phyloP scores from a whole-genome alignment of 2,888 invertebrate genomes.

The Podabrus alpinus region DNA sequence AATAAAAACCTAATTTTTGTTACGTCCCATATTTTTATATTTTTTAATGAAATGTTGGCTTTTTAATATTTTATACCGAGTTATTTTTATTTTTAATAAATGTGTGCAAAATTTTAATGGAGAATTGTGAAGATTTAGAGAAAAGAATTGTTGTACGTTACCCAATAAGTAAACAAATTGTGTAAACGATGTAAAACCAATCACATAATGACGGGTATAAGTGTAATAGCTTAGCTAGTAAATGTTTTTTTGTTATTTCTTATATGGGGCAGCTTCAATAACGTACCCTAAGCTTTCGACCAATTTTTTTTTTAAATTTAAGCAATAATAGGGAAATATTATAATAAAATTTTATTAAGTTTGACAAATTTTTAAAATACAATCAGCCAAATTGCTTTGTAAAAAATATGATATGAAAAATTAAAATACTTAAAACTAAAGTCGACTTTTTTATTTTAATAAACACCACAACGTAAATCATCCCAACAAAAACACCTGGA shows the following conservation, averaged over 20 bases:
- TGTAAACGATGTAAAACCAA: conserved; percentile 28
- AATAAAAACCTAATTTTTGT: not conserved
- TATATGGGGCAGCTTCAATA: conserved; percentile 13
- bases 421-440: not conserved
- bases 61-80: conserved; percentile 19
- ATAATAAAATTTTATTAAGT: not conserved
- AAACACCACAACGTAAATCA: too few relatives aligned
- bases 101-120: not conserved
- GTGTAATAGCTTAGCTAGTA: conserved; percentile 30
- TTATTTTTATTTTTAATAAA: conserved; percentile 9
- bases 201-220: conserved; percentile 40
- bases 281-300: conserved; percentile 1
- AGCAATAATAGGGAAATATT: not conserved
- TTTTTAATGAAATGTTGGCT: conserved; percentile 18
- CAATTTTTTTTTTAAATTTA: not conserved
- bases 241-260: conserved; percentile 6
- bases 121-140: not conserved
- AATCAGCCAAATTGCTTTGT: conserved; percentile 1
- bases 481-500: too few relatives aligned
- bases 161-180: not conserved
- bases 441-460: not conserved
- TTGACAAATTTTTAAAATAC: not conserved
- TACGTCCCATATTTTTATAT: not conserved
- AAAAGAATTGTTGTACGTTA: not conserved
- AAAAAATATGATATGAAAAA: conserved; percentile 7